Percentiles rank a stretch among this genome's conserved stretches.
These are phyloP conservation scores for Leptoteleia sp. DNA, from an alignment of 1,140 invertebrate genomes.

Conservation along the genomic window DNA sequence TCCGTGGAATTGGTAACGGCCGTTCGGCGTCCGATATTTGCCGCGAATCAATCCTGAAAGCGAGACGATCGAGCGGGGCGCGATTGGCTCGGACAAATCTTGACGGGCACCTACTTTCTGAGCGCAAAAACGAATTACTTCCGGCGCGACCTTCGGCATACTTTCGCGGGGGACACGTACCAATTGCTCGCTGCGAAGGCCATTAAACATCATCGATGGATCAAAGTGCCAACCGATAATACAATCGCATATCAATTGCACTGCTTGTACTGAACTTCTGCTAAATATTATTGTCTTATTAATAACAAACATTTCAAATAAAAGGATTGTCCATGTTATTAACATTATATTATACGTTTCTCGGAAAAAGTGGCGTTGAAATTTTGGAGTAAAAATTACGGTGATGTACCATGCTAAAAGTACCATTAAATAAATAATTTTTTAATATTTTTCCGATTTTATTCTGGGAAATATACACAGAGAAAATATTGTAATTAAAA, in stretches of 20 bases:
- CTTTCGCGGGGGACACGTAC: constrained; percentile 13
- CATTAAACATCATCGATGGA: constrained; percentile 20
- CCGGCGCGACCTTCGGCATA: constrained; percentile 47
- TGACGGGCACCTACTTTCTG: constrained; percentile 48
- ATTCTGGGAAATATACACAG: no score
- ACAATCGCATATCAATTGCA: background rate
- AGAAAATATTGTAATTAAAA: no score
- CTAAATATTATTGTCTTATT: background rate
- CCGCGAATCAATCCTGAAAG: constrained; percentile 23
- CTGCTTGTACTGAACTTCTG: no score
- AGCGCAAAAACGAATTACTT: constrained; percentile 71
- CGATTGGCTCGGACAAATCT: constrained; percentile 68
- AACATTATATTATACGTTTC: no score
- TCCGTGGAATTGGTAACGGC: constrained; percentile 29
- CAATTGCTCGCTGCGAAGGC: constrained; percentile 2
- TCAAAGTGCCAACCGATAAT: constrained; percentile 1
- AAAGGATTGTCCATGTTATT: no score
- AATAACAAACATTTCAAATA: no score
- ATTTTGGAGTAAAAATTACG: no score
- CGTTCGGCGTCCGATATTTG: constrained; percentile 20
- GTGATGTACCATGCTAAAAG: no score
- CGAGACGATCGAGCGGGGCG: constrained; percentile 35
- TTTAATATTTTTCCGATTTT: no score
- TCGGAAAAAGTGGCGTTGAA: no score
- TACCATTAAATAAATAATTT: no score